Conservation (phyloP, 2,113 vertebrate species). For the Fulica atra region DNA sequence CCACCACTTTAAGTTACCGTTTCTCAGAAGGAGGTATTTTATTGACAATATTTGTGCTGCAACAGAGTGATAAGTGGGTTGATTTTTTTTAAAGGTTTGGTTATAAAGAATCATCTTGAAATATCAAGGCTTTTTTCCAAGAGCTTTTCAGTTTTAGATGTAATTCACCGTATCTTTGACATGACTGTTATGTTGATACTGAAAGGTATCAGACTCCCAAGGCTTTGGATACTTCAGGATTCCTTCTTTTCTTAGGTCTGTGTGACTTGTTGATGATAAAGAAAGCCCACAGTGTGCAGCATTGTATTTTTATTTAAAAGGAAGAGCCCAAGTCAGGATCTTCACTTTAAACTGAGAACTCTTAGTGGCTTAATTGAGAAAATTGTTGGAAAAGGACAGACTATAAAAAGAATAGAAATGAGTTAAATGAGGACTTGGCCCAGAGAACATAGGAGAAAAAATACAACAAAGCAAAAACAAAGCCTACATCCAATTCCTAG, state of each 20-base stretch:
- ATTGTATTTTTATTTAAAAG: not conserved
- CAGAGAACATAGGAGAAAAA: not conserved
- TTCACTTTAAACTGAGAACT: not conserved
- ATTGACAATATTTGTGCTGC: not conserved
- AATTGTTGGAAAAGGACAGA: not conserved
- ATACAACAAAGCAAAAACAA: not conserved
- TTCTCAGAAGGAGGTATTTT: not conserved
- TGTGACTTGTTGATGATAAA: not conserved
- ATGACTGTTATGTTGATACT: not conserved
- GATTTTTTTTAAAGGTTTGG: not conserved
- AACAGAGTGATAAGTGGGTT: not conserved
- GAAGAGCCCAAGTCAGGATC: not conserved
- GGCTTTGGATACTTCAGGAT: not conserved
- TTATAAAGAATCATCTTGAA: not conserved
- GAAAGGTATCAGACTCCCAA: not conserved
- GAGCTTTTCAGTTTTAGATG: not conserved
- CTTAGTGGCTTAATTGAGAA: not conserved
- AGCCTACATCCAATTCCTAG: slow-evolving; percentile 7
- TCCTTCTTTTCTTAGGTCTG: not conserved
- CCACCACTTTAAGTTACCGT: not conserved
- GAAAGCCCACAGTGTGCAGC: not conserved
- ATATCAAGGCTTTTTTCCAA: not conserved
- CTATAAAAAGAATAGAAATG: slow-evolving; percentile 9
- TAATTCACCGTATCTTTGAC: not conserved
- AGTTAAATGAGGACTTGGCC: slow-evolving; percentile 15